Evolutionary conservation across 2,888 invertebrate genomes (phyloP).

Genomic region (Herminia tarsipennalis): DNA sequence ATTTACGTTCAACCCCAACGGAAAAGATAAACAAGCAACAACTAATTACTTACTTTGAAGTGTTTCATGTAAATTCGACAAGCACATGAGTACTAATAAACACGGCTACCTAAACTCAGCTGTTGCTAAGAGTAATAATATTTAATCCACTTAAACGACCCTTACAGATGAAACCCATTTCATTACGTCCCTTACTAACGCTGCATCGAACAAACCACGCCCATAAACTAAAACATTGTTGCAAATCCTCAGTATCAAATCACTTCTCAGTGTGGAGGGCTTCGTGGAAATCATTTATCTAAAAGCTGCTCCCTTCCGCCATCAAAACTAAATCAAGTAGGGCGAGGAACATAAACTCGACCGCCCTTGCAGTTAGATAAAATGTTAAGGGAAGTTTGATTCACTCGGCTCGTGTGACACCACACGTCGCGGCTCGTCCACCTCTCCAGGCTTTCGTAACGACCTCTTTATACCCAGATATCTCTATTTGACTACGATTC

Average conservation of each 20-base stretch:
- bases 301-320: constrained; percentile 80
- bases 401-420: constrained; percentile 72
- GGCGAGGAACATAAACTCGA: constrained; percentile 80
- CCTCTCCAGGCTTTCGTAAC: constrained; percentile 63
- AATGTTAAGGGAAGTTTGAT: constrained; percentile 82
- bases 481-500: constrained; percentile 80
- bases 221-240: constrained; percentile 77
- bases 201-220: constrained; percentile 64
- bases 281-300: constrained; percentile 77
- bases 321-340: constrained; percentile 84
- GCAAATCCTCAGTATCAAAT: constrained; percentile 64
- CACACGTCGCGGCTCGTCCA: constrained; percentile 60
- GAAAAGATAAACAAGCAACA: constrained; percentile 2
- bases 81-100: constrained; percentile 32
- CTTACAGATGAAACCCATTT: constrained; percentile 69
- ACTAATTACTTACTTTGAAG: constrained; percentile 11
- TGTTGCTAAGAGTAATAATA: constrained; percentile 54
- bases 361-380: constrained; percentile 83
- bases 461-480: constrained; percentile 75
- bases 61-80: constrained; percentile 33
- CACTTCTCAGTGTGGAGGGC: constrained; percentile 47
- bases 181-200: constrained; percentile 69
- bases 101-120: constrained; percentile 43
- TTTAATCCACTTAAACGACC: constrained; percentile 73
- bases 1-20: not conserved